Percentiles rank a stretch among this genome's conserved stretches.
Evolutionary conservation across 2,113 vertebrate genomes (phyloP).

Genomic region (Vicugna pacos): DNA sequence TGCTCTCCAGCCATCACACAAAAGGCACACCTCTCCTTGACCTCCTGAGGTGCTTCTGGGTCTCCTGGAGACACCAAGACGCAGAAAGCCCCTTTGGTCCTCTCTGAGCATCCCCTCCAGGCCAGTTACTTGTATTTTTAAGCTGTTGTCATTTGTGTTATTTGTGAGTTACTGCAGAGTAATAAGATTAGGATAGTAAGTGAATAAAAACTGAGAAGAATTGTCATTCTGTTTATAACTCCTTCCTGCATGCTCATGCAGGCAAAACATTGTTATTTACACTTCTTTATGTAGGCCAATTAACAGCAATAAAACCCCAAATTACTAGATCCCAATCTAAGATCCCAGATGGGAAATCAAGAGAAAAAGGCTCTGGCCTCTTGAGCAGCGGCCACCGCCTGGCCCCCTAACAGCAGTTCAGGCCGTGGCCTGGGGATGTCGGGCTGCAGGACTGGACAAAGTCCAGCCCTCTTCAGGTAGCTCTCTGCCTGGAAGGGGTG

Average conservation of each 20-base stretch:
- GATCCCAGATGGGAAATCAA: neutral
- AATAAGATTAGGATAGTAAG: neutral
- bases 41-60: neutral
- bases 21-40: neutral
- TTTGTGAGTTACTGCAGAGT: constrained; percentile 6
- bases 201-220: constrained; percentile 30
- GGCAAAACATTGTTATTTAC: neutral
- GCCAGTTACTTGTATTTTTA: neutral
- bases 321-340: neutral
- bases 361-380: neutral
- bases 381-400: neutral
- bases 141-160: neutral
- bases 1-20: neutral
- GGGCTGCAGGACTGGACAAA: neutral
- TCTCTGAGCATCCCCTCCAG: neutral
- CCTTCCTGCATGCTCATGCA: neutral
- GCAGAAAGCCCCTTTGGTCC: neutral
- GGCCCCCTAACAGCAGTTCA: neutral
- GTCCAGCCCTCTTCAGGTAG: neutral
- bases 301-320: constrained; percentile 46
- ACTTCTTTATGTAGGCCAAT: neutral
- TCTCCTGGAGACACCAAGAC: neutral
- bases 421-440: neutral
- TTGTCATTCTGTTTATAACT: constrained; percentile 15
- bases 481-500: neutral